These are phyloP conservation scores for Chiridota heheva DNA, from an alignment of 35 echinoderm and acorn worm genomes.

Conservation along the genomic window DNA sequence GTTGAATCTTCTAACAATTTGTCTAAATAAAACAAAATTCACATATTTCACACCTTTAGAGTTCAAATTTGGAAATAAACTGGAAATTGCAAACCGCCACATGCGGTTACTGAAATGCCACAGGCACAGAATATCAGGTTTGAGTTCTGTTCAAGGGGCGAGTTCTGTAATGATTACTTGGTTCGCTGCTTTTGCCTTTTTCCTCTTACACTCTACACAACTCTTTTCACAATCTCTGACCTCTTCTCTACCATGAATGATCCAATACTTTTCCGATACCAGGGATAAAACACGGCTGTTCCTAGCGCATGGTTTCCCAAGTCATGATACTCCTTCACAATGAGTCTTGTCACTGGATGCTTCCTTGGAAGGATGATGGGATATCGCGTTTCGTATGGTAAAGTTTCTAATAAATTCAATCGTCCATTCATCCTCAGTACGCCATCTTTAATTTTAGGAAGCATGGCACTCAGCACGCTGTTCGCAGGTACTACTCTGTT, in stretches of 20 bases:
- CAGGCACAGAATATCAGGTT: no score
- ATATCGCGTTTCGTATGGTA: neutral
- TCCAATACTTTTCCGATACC: conserved; percentile 46
- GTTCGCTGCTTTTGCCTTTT: conserved; percentile 3
- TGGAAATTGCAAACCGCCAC: no score
- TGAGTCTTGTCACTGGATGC: conserved; percentile 21
- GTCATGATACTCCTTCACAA: conserved; percentile 34
- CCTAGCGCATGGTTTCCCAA: conserved; percentile 20
- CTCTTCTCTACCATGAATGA: conserved; percentile 27
- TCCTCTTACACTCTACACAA: conserved; percentile 11
- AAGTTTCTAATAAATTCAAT: conserved; percentile 26
- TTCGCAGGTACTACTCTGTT: neutral
- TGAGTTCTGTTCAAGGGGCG: no score
- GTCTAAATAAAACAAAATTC: no score
- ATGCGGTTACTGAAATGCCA: no score
- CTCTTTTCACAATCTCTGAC: conserved; percentile 44
- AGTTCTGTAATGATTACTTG: conserved; percentile 44
- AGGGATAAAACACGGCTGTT: conserved; percentile 34
- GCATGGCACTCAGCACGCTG: conserved; percentile 1
- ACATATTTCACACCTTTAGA: no score
- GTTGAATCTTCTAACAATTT: no score
- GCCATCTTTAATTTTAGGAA: conserved; percentile 14
- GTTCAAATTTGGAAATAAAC: neutral
- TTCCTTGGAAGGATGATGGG: conserved; percentile 40
- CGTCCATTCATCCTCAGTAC: conserved; percentile 1